These are phyloP conservation scores for Ochropacha duplaris DNA, from an alignment of 2,888 invertebrate species.

Conservation along the genomic window DNA sequence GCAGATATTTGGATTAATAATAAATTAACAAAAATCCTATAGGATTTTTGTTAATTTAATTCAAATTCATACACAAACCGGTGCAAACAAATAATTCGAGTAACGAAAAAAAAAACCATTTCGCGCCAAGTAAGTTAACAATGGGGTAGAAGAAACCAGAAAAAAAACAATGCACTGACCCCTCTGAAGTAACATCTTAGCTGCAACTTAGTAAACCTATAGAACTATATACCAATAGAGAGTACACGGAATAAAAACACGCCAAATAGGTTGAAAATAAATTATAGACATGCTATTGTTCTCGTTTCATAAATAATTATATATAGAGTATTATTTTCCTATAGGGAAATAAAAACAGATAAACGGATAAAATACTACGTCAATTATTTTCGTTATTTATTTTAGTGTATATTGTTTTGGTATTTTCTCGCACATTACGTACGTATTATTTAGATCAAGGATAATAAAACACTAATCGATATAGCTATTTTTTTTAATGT, in stretches of 20 bases:
- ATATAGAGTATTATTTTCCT: too few relatives aligned
- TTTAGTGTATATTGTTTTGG: too few relatives aligned
- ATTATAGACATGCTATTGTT: too few relatives aligned
- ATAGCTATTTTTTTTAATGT: too few relatives aligned
- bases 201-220: slow-evolving; percentile 11
- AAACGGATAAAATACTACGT: too few relatives aligned
- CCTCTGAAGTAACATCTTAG: slow-evolving; percentile 59
- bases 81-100: slow-evolving; percentile 16
- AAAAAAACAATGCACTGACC: slow-evolving; percentile 60
- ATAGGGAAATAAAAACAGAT: neutral
- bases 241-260: neutral
- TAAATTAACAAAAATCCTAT: neutral
- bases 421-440: too few relatives aligned
- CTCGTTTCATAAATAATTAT: too few relatives aligned
- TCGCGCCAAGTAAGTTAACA: slow-evolving; percentile 58
- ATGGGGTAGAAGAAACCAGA: slow-evolving; percentile 51
- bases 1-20: too few relatives aligned
- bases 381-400: neutral
- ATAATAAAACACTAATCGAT: too few relatives aligned
- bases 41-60: neutral
- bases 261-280: neutral
- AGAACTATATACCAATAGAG: neutral
- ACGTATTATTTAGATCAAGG: too few relatives aligned
- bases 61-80: neutral
- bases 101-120: slow-evolving; percentile 38